A percentile compares a stretch with the other conserved stretches of the same genome.
phyloP scores from a whole-genome alignment of 2,888 invertebrate species.

The Adela reaumurella region DNA sequence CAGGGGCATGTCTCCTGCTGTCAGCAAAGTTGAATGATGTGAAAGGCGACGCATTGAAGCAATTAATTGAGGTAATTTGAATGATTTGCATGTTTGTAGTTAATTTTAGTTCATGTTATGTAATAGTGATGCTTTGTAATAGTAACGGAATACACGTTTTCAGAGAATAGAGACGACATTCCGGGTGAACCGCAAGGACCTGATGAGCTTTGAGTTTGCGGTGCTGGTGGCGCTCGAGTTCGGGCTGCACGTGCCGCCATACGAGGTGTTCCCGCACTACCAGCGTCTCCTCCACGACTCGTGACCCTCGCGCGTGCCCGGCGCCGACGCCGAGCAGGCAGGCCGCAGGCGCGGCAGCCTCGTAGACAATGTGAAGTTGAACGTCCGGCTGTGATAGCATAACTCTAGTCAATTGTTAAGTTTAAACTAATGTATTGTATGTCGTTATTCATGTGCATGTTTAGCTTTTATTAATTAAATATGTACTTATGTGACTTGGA shows the following conservation, averaged over 20 bases:
- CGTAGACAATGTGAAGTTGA: conserved; percentile 11
- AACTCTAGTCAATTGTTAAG: not conserved
- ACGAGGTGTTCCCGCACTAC: conserved; percentile 92
- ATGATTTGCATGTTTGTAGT: no score
- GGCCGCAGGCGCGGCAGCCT: conserved; percentile 10
- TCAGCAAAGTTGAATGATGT: conserved; percentile 97
- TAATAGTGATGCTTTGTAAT: no score
- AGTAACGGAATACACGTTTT: no score
- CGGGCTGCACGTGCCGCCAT: conserved; percentile 85
- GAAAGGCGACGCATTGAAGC: conserved; percentile 83
- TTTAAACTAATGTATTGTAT: no score
- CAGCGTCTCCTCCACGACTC: conserved; percentile 91
- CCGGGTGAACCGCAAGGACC: conserved; percentile 84
- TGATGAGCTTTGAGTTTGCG: conserved; percentile 90
- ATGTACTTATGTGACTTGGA: no score
- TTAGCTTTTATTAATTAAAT: no score
- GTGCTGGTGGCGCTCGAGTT: conserved; percentile 94
- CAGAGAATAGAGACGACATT: conserved; percentile 90
- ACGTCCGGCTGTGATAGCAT: conserved; percentile 3
- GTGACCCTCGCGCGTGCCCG: conserved; percentile 54
- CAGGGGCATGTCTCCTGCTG: conserved; percentile 89
- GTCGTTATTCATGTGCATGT: no score
- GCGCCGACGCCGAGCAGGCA: conserved; percentile 7
- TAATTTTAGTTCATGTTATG: no score
- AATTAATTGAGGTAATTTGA: conserved; percentile 75